Percentiles rank a stretch among this genome's conserved stretches.
Evolutionary conservation across 2,113 vertebrate genomes (phyloP).

Genomic region (Sander vitreus): DNA sequence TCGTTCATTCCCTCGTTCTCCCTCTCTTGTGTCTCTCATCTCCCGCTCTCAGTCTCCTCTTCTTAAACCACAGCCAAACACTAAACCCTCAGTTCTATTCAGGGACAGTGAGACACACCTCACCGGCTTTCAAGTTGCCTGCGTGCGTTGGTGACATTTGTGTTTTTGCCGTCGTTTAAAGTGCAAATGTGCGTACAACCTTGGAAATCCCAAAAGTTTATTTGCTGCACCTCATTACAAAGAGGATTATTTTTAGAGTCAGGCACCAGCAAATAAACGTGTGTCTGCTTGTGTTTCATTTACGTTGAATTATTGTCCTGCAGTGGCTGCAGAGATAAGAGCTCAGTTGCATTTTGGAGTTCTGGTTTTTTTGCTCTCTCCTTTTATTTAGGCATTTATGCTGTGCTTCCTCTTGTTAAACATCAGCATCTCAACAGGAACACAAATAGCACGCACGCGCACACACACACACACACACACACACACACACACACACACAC

Average conservation of each 20-base stretch:
- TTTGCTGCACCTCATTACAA: slow-evolving; percentile 50
- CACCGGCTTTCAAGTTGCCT: slow-evolving; percentile 24
- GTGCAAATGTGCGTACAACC: slow-evolving; percentile 45
- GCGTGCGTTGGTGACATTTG: slow-evolving; percentile 16
- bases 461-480: neutral
- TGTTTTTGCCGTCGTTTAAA: slow-evolving; percentile 51
- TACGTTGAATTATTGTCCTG: slow-evolving; percentile 22
- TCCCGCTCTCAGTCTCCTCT: slow-evolving; percentile 26
- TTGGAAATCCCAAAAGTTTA: slow-evolving; percentile 26
- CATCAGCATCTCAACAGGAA: slow-evolving; percentile 57
- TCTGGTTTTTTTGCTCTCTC: slow-evolving; percentile 23
- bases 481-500: neutral
- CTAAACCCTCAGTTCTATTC: slow-evolving; percentile 37
- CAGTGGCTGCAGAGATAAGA: slow-evolving; percentile 30
- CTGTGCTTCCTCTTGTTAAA: slow-evolving; percentile 60
- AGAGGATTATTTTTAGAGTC: slow-evolving; percentile 51
- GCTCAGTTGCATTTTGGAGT: slow-evolving; percentile 32
- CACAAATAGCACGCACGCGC: slow-evolving; percentile 23
- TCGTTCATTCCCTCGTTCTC: slow-evolving; percentile 42
- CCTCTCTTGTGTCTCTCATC: slow-evolving; percentile 61
- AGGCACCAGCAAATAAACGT: slow-evolving; percentile 7
- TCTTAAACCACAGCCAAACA: slow-evolving; percentile 51
- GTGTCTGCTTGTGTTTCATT: slow-evolving; percentile 39
- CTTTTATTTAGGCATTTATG: slow-evolving; percentile 47
- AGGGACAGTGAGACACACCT: slow-evolving; percentile 52